Conservation (phyloP, 53 echinoderm and acorn worm genomes). For the Actinopyga echinites region DNA sequence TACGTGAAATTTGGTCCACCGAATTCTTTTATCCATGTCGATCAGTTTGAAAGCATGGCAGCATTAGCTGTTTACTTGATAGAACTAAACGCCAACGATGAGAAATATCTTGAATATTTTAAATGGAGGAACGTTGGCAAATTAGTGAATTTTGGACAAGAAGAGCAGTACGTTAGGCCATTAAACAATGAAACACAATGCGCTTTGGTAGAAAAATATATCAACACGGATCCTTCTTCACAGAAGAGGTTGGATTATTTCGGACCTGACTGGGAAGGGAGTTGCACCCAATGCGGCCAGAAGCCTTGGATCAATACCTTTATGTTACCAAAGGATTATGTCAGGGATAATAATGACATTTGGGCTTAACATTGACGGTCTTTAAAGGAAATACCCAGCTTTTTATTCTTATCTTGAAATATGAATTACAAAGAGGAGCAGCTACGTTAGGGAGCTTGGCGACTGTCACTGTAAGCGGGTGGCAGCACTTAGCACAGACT, state of each 20-base stretch:
- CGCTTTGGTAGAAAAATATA: neutral
- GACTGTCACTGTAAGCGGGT: too few species aligned
- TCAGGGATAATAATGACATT: neutral
- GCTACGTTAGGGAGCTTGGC: too few species aligned
- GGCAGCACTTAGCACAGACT: too few species aligned
- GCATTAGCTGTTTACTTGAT: conserved; percentile 5
- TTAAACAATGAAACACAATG: conserved; percentile 10
- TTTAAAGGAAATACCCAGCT: too few species aligned
- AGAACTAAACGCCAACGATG: conserved; percentile 9
- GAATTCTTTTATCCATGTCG: conserved; percentile 16
- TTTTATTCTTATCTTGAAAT: too few species aligned
- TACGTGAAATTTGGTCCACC: conserved; percentile 12
- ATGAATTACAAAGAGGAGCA: too few species aligned
- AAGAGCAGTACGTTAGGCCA: conserved; percentile 27
- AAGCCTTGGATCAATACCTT: conserved; percentile 6
- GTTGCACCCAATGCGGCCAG: neutral
- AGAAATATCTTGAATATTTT: conserved; percentile 12
- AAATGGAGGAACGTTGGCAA: conserved; percentile 17
- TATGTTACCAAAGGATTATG: conserved; percentile 9
- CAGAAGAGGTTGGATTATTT: conserved; percentile 2
- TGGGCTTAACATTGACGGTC: neutral
- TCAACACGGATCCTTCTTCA: neutral
- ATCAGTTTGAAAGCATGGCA: conserved; percentile 16
- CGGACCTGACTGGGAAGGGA: conserved; percentile 3
- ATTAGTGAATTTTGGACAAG: conserved; percentile 5